A percentile compares a stretch with the other conserved stretches of the same genome.
These are phyloP conservation scores for Ursus arctos DNA, from an alignment of 2,113 vertebrate species.

Conservation along the genomic window DNA sequence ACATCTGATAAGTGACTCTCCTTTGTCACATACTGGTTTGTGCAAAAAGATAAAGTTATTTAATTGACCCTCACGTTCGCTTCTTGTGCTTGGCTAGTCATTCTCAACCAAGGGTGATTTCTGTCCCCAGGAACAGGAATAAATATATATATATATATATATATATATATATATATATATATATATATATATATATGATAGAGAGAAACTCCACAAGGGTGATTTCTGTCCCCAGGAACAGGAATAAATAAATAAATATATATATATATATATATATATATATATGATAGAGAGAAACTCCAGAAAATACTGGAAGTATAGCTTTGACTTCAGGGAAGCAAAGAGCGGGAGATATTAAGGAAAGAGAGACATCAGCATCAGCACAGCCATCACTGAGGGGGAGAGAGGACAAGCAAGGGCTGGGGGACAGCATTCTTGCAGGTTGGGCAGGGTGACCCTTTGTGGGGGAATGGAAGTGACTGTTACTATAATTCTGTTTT, in stretches of 20 bases:
- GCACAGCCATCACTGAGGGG: fast-evolving
- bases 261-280: neutral
- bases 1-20: neutral
- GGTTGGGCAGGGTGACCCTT: neutral
- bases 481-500: neutral
- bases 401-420: neutral
- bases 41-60: neutral
- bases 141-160: neutral
- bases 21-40: neutral
- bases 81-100: neutral
- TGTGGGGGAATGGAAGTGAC: neutral
- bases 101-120: neutral
- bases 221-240: neutral
- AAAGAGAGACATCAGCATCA: neutral
- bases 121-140: neutral
- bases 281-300: neutral
- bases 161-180: neutral
- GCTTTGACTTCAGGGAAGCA: neutral
- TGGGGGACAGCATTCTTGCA: neutral
- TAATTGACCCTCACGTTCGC: neutral
- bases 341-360: neutral
- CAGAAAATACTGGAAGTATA: neutral
- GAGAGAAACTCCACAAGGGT: no score
- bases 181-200: neutral
- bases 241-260: neutral